phyloP scores from a whole-genome alignment of 2,113 vertebrate species.

The Phainopepla nitens region DNA sequence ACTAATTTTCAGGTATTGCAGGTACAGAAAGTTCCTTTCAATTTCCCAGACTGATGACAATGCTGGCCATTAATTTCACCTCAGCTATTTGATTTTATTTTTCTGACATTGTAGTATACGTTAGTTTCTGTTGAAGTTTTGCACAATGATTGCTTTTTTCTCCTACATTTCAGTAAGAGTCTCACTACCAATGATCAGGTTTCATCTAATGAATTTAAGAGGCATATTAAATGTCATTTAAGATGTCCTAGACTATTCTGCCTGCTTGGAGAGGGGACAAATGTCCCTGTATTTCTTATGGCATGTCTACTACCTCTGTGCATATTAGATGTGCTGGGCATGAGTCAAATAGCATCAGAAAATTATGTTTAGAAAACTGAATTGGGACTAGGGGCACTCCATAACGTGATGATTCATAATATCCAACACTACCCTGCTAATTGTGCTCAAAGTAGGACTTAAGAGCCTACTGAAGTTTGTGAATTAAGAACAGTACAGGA shows the following conservation, averaged over 20 bases:
- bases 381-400: background rate
- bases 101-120: background rate
- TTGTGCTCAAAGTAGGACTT: background rate
- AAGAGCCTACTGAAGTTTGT: background rate
- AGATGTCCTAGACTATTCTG: background rate
- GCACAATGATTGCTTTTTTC: background rate
- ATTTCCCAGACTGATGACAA: background rate
- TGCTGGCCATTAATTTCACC: background rate
- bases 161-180: background rate
- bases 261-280: background rate
- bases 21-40: background rate
- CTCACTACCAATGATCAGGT: background rate
- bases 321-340: background rate
- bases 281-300: background rate
- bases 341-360: background rate
- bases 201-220: background rate
- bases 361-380: background rate
- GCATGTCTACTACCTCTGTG: background rate
- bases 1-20: background rate
- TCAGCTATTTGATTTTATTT: background rate
- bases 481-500: background rate
- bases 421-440: background rate
- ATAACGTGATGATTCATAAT: background rate
- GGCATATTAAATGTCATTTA: background rate
- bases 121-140: background rate